Evolutionary conservation across 2,797 vertebrate genomes (phyloP), one percentile per base, ranked within the genome.

Genomic region (Xenops minutus): DNA sequence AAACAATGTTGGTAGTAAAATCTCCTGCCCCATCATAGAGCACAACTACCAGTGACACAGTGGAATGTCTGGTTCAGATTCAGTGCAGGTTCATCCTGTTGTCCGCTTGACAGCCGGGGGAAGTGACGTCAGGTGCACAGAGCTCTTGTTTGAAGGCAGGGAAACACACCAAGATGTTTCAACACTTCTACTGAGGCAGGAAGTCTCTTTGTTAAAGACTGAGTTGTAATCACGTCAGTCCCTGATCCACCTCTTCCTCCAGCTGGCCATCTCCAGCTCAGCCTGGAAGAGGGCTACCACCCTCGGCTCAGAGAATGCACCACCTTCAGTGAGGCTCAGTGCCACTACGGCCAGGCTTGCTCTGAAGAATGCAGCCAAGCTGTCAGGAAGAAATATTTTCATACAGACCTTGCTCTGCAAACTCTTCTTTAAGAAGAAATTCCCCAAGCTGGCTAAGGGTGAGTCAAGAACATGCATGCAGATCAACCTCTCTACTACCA

Each of bases 31-130:
- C 23, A 15, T 36, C 0, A 0, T 12, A 75, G 83, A 73, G 81
- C 46, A 51, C 67, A 91, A 61, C 64, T 48, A 79, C 55, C 81
- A 73, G 85, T 72, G 77, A 90, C 85, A 84, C 80, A 87, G 91
- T 93, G 94, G 95, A 96, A 93, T 5, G 64, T 94, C 95, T 95
- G 95, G 87, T 93, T 96, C 95, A 87, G 80, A 77, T 64, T 52
- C 91, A 24, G 22, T 3, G 83, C 93, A 92, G 92, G 94, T 95
- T 96, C 96, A 96, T 97, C 97, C 96, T 97, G 96, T 97, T 97
- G 63, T 93, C 62, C 23, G 27, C 68, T 37, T 10, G 3, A 79
- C 91, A 92, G 95, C 80, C 22, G 0, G 4, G 78, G 97, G 95
- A 97, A 97, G 95, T 97, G 97, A 97, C 66, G 14, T 97, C 97